Evolutionary conservation across 2,888 invertebrate genomes (phyloP), one percentile per base, ranked within the genome.

Genomic region (Dugesia japonica): DNA sequence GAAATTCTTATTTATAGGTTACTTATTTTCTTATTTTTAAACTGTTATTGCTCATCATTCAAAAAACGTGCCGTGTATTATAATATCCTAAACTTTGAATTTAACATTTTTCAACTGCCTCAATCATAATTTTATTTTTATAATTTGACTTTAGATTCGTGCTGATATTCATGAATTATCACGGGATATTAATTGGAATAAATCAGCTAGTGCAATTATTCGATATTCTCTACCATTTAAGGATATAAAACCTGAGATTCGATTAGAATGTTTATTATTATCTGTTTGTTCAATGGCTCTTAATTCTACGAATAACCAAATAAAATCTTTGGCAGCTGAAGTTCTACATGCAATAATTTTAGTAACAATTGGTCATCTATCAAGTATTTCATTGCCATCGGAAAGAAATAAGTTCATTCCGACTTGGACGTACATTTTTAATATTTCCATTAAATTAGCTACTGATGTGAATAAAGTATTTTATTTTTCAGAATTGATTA

Each of bases 381-480:
- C 56, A 9, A 23, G 9, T 56, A 23, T n/a, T 7, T 13, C 17
- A 56, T 56, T 23, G n/a, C 56, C 4, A 56, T 13, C n/a, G 4
- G 56, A 56, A n/a, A 56, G n/a, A n/a, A n/a, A 9, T 13, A 56
- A 56, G 17, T 56, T 56, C 17, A 56, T 56, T 56, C 56, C 56
- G 4, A 56, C 56, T 23, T 56, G 56, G 56, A 9, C 56, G 7
- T 56, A 56, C n/a, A 56, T 56, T 56, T 56, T 56, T n/a, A 56
- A 4, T 20, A 56, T 23, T 56, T 56, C 56, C 4, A 20, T 56
- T 4, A 56, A 56, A 56, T 56, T 56, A n/a, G 56, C 56, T n/a
- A 56, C 56, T n/a, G 56, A 56, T 56, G 17, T 56, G 56, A 56
- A 56, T 56, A 56, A 56, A 23, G 56, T 56, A 38, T 38, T 38